Percentiles rank a stretch among this genome's conserved stretches.
Conservation (phyloP, 2,113 vertebrate species). For the Thalassoma bifasciatum region DNA sequence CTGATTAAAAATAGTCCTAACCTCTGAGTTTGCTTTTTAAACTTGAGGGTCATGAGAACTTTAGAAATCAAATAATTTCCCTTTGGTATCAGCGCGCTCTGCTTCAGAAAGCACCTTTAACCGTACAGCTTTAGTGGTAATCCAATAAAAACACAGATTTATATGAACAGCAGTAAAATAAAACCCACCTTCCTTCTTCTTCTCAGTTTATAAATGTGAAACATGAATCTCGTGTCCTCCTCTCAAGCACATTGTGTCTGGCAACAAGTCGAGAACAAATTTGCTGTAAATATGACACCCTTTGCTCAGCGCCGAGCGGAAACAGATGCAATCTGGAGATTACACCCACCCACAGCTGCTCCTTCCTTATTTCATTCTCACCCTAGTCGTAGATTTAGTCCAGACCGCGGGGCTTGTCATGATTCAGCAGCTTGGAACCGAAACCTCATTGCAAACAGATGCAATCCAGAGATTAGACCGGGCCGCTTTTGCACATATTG, state of each 20-base stretch:
- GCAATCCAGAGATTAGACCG: slow-evolving; percentile 52
- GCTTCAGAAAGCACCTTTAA: not conserved
- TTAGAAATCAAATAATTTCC: not conserved
- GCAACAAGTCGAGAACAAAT: slow-evolving; percentile 6
- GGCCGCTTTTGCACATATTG: not conserved
- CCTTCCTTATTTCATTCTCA: slow-evolving; percentile 32
- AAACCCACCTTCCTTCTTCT: not conserved
- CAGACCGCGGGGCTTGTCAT: slow-evolving; percentile 7
- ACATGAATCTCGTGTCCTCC: not conserved
- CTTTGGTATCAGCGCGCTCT: no score
- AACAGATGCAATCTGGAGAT: slow-evolving; percentile 37
- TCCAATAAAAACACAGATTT: no score
- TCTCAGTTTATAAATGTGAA: not conserved
- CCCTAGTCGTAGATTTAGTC: slow-evolving; percentile 3
- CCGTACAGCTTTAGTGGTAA: not conserved
- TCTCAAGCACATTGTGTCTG: not conserved
- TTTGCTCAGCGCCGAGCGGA: slow-evolving; percentile 14
- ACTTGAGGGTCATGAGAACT: not conserved
- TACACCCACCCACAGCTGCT: slow-evolving; percentile 10
- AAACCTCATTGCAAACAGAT: slow-evolving; percentile 59
- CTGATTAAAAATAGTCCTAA: slow-evolving; percentile 23
- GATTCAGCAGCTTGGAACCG: slow-evolving; percentile 42
- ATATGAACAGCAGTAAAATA: not conserved
- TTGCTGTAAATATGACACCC: slow-evolving; percentile 24
- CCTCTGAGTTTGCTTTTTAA: slow-evolving; percentile 13